Evolutionary conservation across 2,888 invertebrate genomes (phyloP).

Genomic region (Dorcus hopei): DNA sequence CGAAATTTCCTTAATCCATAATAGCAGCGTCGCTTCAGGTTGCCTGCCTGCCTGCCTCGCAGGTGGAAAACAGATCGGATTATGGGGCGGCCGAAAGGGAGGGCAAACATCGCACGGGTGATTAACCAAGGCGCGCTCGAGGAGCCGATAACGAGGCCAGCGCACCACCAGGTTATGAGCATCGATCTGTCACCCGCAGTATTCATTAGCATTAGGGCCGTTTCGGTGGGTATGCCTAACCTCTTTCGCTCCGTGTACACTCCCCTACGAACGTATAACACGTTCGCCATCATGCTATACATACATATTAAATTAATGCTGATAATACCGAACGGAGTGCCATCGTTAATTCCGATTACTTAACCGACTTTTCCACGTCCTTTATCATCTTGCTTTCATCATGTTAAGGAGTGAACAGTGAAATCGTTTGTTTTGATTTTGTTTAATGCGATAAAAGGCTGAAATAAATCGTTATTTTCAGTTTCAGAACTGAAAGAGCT

Average conservation of each 20-base stretch:
- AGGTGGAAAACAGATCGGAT: conserved; percentile 10
- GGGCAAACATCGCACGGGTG: conserved; percentile 33
- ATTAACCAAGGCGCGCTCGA: conserved; percentile 38
- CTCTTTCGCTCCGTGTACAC: conserved; percentile 10
- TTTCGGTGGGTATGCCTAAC: conserved; percentile 14
- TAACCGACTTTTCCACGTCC: too few relatives aligned
- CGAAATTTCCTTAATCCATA: neutral
- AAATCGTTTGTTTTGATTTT: too few relatives aligned
- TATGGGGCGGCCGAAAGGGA: conserved; percentile 13
- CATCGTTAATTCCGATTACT: too few relatives aligned
- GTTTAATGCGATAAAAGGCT: too few relatives aligned
- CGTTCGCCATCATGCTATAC: conserved; percentile 3
- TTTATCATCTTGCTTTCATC: too few relatives aligned
- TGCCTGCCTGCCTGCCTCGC: neutral
- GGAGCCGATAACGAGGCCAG: conserved; percentile 39
- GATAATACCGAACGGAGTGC: conserved; percentile 6
- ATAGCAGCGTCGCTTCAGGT: neutral
- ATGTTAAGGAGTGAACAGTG: too few relatives aligned
- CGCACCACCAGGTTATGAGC: conserved; percentile 31
- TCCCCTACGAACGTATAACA: conserved; percentile 12
- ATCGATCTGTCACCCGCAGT: conserved; percentile 38
- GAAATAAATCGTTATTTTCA: too few relatives aligned
- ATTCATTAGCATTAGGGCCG: conserved; percentile 23
- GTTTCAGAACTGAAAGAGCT: too few relatives aligned
- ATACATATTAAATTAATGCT: conserved; percentile 13